Percentiles rank a stretch among this genome's conserved stretches.
phyloP scores from a whole-genome alignment of 2,888 invertebrate genomes.

The Argyresthia albistria region DNA sequence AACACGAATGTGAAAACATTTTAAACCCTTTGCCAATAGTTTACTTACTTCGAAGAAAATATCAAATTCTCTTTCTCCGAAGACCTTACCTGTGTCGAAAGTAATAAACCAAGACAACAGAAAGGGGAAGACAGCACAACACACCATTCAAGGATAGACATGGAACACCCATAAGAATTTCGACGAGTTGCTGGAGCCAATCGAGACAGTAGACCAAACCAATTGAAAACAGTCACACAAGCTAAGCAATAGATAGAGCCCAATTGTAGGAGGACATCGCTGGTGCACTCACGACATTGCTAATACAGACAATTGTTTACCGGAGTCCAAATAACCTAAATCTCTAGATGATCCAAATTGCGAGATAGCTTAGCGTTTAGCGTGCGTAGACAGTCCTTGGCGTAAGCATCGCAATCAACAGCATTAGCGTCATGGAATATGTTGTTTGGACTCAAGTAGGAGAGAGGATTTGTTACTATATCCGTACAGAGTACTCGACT shows the following conservation, averaged over 20 bases:
- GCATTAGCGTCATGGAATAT: constrained; percentile 3
- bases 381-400: not conserved
- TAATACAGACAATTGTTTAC: constrained; percentile 28
- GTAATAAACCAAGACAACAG: not conserved
- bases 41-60: too few species aligned
- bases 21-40: too few species aligned
- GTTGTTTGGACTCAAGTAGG: constrained; percentile 48
- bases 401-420: not conserved
- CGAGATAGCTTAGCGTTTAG: not conserved
- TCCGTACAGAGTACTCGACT: constrained; percentile 77
- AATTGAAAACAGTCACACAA: not conserved
- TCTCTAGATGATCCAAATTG: not conserved
- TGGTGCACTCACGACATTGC: constrained; percentile 41
- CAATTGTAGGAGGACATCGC: constrained; percentile 36
- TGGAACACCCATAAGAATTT: not conserved
- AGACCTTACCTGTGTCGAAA: not conserved
- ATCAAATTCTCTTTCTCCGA: not conserved
- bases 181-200: not conserved
- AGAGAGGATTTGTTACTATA: constrained; percentile 25
- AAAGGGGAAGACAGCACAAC: not conserved
- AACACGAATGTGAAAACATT: too few species aligned
- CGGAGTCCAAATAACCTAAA: constrained; percentile 45
- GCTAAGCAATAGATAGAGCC: not conserved
- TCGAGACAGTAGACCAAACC: not conserved
- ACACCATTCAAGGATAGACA: not conserved